A percentile compares a stretch with the other conserved stretches of the same genome.
These are phyloP conservation scores for Malurus cyaneus DNA, from an alignment of 2,113 vertebrate genomes.

Conservation along the genomic window DNA sequence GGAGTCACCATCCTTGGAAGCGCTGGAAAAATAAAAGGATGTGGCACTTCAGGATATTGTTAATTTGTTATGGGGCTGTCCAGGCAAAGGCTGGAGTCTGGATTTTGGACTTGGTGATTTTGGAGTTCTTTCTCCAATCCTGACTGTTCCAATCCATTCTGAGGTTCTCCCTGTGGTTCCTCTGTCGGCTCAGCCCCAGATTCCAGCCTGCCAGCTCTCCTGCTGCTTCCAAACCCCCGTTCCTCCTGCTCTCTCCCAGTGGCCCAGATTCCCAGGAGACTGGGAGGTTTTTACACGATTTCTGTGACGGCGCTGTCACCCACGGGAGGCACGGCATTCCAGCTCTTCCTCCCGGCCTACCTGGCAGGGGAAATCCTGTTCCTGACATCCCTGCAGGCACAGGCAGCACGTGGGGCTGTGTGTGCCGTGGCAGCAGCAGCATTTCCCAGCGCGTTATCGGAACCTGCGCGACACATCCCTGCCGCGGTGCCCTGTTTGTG, in stretches of 20 bases:
- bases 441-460: fast-evolving
- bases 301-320: background rate
- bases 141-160: too few species aligned
- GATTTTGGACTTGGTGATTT: background rate
- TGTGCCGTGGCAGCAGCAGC: background rate
- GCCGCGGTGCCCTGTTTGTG: background rate
- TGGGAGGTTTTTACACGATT: fast-evolving
- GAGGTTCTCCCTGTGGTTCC: background rate
- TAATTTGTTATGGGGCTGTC: background rate
- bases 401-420: background rate
- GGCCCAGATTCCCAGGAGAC: background rate
- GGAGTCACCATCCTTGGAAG: background rate
- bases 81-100: background rate
- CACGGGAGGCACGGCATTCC: fast-evolving
- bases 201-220: fast-evolving
- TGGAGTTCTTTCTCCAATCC: background rate
- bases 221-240: background rate
- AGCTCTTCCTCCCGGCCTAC: background rate
- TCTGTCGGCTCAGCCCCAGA: fast-evolving
- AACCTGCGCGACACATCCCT: background rate
- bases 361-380: background rate
- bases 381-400: background rate
- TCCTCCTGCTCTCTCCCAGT: background rate
- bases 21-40: fast-evolving
- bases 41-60: background rate